Conservation (phyloP, 2,888 invertebrate species). For the Tolmerus cingulatus region DNA sequence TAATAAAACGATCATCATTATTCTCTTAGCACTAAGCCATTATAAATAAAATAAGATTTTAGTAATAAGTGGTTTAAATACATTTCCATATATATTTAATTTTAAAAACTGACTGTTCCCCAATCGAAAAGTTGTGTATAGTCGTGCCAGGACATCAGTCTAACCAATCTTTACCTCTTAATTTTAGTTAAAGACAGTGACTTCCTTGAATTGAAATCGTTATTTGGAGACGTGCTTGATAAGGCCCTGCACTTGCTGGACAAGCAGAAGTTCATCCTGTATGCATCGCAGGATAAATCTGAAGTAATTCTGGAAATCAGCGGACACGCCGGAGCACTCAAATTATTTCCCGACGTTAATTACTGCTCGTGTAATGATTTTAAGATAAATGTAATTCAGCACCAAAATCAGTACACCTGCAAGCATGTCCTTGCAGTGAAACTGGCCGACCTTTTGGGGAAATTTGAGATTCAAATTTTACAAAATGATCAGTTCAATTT, state of each 20-base stretch:
- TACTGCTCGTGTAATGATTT: constrained; percentile 75
- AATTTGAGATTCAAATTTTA: constrained; percentile 63
- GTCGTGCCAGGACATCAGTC: no score
- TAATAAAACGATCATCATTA: no score
- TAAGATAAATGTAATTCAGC: constrained; percentile 66
- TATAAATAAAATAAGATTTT: no score
- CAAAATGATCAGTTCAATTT: constrained; percentile 66
- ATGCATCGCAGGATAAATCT: constrained; percentile 61
- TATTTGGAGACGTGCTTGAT: constrained; percentile 69
- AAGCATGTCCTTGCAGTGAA: constrained; percentile 74
- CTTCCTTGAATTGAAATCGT: constrained; percentile 67
- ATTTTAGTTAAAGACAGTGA: constrained; percentile 68
- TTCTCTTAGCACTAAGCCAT: no score
- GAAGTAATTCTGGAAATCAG: constrained; percentile 69
- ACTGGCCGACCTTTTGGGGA: constrained; percentile 66
- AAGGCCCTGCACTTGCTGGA: constrained; percentile 72
- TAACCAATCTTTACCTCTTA: not conserved
- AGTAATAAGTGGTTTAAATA: no score
- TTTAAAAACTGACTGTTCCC: no score
- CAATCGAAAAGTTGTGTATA: no score
- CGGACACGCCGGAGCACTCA: constrained; percentile 67
- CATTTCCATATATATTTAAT: no score
- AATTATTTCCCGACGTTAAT: constrained; percentile 71
- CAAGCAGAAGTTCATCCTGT: constrained; percentile 64
- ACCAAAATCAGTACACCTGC: constrained; percentile 67